Conservation (phyloP, 2,888 invertebrate genomes). For the Tromatobia lineatoria region DNA sequence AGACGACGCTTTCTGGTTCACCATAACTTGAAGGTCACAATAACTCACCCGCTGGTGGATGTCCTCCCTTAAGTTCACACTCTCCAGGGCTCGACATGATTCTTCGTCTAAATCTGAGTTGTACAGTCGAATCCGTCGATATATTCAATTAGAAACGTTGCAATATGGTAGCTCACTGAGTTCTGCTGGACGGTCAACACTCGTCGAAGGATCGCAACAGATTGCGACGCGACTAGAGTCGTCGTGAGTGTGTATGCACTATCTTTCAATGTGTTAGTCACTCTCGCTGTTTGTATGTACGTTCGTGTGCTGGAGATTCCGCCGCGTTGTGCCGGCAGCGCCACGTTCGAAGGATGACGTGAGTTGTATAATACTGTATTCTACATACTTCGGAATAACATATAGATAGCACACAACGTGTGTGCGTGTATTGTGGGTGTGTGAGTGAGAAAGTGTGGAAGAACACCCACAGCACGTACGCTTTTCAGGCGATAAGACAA, state of each 20-base stretch:
- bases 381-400: not conserved
- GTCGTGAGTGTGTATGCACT: not conserved
- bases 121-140: not conserved
- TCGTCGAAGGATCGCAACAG: conserved; percentile 47
- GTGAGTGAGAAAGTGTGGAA: not conserved
- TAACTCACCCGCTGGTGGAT: conserved; percentile 94
- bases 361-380: conserved; percentile 15
- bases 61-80: conserved; percentile 93
- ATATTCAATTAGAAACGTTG: conserved; percentile 10
- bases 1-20: conserved; percentile 60
- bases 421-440: not conserved
- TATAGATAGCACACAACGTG: not conserved
- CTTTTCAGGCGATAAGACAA: not conserved
- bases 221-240: conserved; percentile 50
- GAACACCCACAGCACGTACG: not conserved
- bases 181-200: conserved; percentile 18
- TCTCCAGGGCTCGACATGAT: conserved; percentile 89
- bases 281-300: not conserved
- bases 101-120: not conserved
- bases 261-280: not conserved
- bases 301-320: conserved; percentile 12
- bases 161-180: conserved; percentile 57
- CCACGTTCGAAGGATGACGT: conserved; percentile 10
- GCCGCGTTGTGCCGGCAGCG: conserved; percentile 15
- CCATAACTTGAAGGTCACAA: conserved; percentile 56